These are phyloP conservation scores for Himalopsyche japonica DNA, from an alignment of 2,888 invertebrate species.

Conservation along the genomic window DNA sequence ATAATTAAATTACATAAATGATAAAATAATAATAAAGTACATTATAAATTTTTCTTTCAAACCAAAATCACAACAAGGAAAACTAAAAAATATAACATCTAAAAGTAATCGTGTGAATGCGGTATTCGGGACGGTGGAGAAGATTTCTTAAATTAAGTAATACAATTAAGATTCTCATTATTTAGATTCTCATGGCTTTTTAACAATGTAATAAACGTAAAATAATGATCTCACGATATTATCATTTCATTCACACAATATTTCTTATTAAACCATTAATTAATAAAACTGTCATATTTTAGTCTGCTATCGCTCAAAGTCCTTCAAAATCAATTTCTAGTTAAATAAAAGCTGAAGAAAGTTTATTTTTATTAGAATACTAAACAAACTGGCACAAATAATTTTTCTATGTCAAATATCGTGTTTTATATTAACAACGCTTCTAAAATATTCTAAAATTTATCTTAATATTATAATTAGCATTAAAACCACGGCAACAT, in stretches of 20 bases:
- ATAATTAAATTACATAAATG: too few relatives aligned
- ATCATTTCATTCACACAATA: neutral
- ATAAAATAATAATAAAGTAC: too few relatives aligned
- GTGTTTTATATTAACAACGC: neutral
- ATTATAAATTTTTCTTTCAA: too few relatives aligned
- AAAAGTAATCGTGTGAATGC: neutral
- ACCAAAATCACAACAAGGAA: too few relatives aligned
- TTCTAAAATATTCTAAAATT: neutral
- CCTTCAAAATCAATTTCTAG: too few relatives aligned
- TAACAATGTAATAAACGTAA: neutral
- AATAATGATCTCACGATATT: neutral
- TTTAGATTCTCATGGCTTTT: neutral
- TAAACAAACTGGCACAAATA: neutral
- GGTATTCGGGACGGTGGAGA: neutral
- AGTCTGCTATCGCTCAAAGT: too few relatives aligned
- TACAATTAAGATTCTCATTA: too few relatives aligned
- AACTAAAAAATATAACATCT: too few relatives aligned
- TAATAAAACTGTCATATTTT: neutral
- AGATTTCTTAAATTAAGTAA: neutral
- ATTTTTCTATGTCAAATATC: neutral
- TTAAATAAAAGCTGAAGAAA: neutral
- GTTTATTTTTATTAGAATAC: neutral
- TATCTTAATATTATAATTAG: too few relatives aligned
- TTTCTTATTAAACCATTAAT: neutral
- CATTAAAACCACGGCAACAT: too few relatives aligned